These are phyloP conservation scores for Parnassius glacialis DNA, from an alignment of 2,888 invertebrate species.

Conservation along the genomic window DNA sequence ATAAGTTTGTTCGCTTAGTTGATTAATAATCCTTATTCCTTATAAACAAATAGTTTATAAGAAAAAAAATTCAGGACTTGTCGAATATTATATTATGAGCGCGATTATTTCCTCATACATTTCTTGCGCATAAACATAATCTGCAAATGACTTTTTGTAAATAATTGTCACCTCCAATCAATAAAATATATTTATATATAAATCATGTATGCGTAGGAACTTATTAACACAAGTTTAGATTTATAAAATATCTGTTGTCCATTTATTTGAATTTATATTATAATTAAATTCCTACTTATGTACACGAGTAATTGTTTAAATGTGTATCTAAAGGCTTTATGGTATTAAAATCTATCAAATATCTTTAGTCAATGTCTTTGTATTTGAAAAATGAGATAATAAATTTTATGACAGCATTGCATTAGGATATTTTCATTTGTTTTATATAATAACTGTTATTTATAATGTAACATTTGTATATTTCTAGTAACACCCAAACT, in stretches of 20 bases:
- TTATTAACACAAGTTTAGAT: neutral
- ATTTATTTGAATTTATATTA: neutral
- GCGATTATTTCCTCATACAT: no score
- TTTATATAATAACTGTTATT: no score
- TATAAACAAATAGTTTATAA: no score
- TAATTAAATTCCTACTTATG: no score
- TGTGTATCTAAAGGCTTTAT: neutral
- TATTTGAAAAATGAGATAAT: conserved; percentile 23
- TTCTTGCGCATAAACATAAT: no score
- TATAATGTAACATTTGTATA: no score
- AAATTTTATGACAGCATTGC: conserved; percentile 24
- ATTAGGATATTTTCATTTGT: neutral
- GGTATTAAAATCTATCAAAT: conserved; percentile 1
- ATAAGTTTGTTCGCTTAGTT: neutral
- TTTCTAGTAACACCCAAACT: no score
- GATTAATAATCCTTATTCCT: no score
- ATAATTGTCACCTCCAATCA: neutral
- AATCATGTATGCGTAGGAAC: neutral
- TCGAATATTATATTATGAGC: no score
- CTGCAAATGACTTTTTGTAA: no score
- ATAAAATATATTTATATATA: neutral
- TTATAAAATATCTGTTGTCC: neutral
- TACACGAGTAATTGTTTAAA: neutral
- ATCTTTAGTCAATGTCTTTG: conserved; percentile 12
- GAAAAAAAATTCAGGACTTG: no score